Base-by-base conservation (phyloP, 1,140 invertebrate species). In the Idris sp. region DNA sequence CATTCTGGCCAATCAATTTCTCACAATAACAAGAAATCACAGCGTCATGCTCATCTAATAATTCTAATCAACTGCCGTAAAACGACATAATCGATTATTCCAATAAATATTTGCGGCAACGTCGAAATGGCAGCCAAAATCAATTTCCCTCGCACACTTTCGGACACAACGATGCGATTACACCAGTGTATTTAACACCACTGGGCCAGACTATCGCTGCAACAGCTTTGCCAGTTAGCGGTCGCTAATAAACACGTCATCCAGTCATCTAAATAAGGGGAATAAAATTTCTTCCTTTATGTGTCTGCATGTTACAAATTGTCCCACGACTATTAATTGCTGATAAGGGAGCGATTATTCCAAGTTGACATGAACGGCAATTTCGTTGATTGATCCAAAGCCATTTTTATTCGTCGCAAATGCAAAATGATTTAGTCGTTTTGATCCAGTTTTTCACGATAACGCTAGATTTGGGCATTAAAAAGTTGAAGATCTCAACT, bases 221-320 rank as follows among this genome's bases (percentile, higher is more conserved):
- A 68, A 80, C 54, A 30, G 43, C 33, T 74, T 61, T 46, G 33
- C 31, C 36, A 65, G 61, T 58, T 74, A 65, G 61, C 53, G 51
- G 36, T 43, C 49, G 58, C 58, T 76, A 75, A 76, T 81, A 81
- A 78, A 78, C 64, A 76, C 54, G 26, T 40, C 68, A 46, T 73
- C 73, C 58, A 59, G 73, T 68, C 62, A 73, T 44, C 14, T 49
- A 31, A 43, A 36, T 30, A 30, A 18, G 22, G 22, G 2, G 16
- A 14, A 56, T 62, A 58, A 62, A 76, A 72, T 76, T 36, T 41
- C 54, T 72, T 61, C 43, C 10, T 46, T 33, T 51, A n/a, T 8
- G 25, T 35, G 22, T 54, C 15, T n/a, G 22, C 30, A 40, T 9
- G 16, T 36, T 40, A 62, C 38, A 74, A 74, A 74, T 74, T 68